A percentile compares a stretch with the other conserved stretches of the same genome.
Evolutionary conservation across 2,797 vertebrate species (phyloP).

Genomic region (Antennarius maculatus): DNA sequence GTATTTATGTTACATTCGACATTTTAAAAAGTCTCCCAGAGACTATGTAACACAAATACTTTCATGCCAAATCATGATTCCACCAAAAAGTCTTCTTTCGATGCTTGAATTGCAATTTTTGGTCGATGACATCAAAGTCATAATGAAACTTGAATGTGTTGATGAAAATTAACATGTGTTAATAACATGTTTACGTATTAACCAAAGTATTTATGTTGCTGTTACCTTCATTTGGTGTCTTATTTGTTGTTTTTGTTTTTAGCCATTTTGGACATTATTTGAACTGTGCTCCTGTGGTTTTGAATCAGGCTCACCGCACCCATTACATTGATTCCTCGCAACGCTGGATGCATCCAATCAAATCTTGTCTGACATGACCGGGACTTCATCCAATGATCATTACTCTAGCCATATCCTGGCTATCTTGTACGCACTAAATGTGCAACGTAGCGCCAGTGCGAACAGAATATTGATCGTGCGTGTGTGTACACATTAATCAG

Average conservation of each 20-base stretch:
- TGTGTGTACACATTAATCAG: no score
- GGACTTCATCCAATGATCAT: background rate
- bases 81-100: no score
- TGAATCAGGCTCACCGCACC: background rate
- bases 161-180: no score
- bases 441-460: background rate
- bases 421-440: background rate
- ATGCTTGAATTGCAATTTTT: no score
- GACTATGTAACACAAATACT: no score
- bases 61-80: no score
- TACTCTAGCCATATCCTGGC: background rate
- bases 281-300: background rate
- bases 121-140: no score
- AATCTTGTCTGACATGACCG: background rate
- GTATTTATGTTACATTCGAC: no score
- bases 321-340: background rate
- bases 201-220: background rate
- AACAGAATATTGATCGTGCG: no score
- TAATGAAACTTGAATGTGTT: no score
- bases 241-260: background rate
- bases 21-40: no score
- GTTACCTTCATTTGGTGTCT: background rate
- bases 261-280: background rate
- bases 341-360: constrained; percentile 4
- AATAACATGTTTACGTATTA: no score